A percentile compares a stretch with the other conserved stretches of the same genome.
Evolutionary conservation across 2,113 vertebrate genomes (phyloP).

Genomic region (Phoenicopterus ruber): DNA sequence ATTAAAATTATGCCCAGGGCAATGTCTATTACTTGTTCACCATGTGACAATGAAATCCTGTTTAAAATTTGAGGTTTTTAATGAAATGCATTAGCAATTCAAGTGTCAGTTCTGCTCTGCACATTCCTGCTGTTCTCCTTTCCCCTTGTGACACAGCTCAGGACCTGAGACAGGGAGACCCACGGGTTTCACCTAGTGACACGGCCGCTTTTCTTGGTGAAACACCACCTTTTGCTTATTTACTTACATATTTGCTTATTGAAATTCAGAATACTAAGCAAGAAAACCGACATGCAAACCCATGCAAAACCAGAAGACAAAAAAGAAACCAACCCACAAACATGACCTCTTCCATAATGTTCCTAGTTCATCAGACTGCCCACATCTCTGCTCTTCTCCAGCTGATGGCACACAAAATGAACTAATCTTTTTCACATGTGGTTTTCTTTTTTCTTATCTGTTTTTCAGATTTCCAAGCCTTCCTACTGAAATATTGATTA

Average conservation of each 20-base stretch:
- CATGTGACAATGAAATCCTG: not conserved
- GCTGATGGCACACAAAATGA: not conserved
- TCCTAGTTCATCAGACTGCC: not conserved
- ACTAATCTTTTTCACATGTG: not conserved
- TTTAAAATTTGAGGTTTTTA: not conserved
- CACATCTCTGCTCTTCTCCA: not conserved
- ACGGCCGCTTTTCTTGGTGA: not conserved
- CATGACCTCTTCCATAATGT: not conserved
- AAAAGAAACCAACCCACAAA: not conserved
- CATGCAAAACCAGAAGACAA: not conserved
- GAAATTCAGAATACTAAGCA: not conserved
- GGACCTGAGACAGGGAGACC: not conserved
- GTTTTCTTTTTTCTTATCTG: not conserved
- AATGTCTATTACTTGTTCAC: not conserved
- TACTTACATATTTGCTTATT: not conserved
- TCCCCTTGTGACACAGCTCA: not conserved
- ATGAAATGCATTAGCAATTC: not conserved
- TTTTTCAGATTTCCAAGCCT: not conserved
- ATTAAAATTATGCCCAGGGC: not conserved
- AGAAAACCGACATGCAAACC: rapidly evolving
- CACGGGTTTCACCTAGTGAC: not conserved
- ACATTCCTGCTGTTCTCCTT: not conserved
- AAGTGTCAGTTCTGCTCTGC: not conserved
- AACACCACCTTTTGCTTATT: not conserved
- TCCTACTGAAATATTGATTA: not conserved